Conservation (phyloP, 2,113 vertebrate genomes). For the Puma concolor region DNA sequence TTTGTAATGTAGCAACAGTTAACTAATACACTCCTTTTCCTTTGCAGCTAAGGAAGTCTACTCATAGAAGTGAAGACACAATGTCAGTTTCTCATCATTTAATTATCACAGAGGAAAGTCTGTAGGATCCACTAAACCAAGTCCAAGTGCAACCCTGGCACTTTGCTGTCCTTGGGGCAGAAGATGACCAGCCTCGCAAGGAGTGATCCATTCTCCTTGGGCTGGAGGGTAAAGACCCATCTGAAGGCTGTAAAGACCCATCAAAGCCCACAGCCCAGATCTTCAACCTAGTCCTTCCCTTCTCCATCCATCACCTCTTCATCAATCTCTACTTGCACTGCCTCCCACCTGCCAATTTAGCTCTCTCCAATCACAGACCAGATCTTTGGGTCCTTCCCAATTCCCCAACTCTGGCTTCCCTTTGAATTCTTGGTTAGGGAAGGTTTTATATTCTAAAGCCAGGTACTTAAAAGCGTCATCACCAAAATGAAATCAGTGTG, state of each 20-base stretch:
- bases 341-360: neutral
- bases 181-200: neutral
- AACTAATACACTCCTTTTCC: slow-evolving; percentile 35
- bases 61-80: slow-evolving; percentile 33
- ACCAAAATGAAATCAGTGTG: slow-evolving; percentile 56
- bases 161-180: neutral
- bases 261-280: neutral
- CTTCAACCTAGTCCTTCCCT: neutral
- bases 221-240: neutral
- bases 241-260: slow-evolving; percentile 4
- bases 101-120: slow-evolving; percentile 45
- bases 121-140: slow-evolving; percentile 15
- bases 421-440: slow-evolving; percentile 40
- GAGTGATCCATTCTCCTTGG: neutral
- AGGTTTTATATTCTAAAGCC: slow-evolving; percentile 31
- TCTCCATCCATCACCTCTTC: neutral
- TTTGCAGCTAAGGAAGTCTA: slow-evolving; percentile 45
- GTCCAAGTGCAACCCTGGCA: neutral
- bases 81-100: slow-evolving; percentile 16
- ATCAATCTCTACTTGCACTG: neutral
- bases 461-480: slow-evolving; percentile 4
- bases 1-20: slow-evolving; percentile 40
- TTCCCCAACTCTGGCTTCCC: neutral
- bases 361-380: slow-evolving; percentile 10
- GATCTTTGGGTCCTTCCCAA: slow-evolving; percentile 6